These are phyloP conservation scores for Enteromius anoplus DNA, from an alignment of 2,797 vertebrate species.

Conservation along the genomic window DNA sequence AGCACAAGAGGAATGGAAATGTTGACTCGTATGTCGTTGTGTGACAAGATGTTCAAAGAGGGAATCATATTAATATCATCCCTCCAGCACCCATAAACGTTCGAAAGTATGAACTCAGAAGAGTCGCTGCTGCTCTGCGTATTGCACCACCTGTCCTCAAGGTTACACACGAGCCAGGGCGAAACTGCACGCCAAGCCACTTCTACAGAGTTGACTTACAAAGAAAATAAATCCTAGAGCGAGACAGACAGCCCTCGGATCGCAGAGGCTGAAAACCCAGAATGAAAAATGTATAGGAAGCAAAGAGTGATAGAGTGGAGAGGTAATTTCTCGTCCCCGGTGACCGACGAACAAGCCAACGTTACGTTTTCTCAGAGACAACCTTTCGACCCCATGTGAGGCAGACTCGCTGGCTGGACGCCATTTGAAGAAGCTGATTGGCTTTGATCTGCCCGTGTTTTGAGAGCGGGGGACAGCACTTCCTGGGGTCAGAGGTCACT, in stretches of 20 bases:
- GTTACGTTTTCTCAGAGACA: slow-evolving; percentile 69
- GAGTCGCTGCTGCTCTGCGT: slow-evolving; percentile 46
- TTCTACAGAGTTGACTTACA: slow-evolving; percentile 27
- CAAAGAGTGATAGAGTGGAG: slow-evolving; percentile 72
- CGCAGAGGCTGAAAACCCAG: slow-evolving; percentile 2
- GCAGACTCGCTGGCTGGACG: slow-evolving; percentile 76
- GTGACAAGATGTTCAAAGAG: slow-evolving; percentile 67
- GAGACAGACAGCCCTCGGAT: slow-evolving; percentile 12
- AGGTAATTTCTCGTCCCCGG: slow-evolving; percentile 73
- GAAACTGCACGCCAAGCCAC: slow-evolving; percentile 11
- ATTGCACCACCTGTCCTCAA: slow-evolving; percentile 35
- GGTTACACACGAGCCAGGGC: not conserved
- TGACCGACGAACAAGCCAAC: slow-evolving; percentile 74
- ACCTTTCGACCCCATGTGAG: slow-evolving; percentile 73
- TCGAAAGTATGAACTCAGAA: slow-evolving; percentile 72
- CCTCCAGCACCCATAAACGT: slow-evolving; percentile 68
- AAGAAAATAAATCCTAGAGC: slow-evolving; percentile 32
- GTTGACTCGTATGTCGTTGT: slow-evolving; percentile 62
- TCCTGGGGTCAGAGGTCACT: slow-evolving; percentile 78
- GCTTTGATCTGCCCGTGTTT: slow-evolving; percentile 78
- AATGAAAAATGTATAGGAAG: slow-evolving; percentile 56
- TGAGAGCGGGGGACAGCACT: slow-evolving; percentile 69
- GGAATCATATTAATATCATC: slow-evolving; percentile 62
- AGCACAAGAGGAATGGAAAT: slow-evolving; percentile 63
- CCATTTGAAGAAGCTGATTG: slow-evolving; percentile 77